Evolutionary conservation across 35 echinoderm and acorn worm species (phyloP).

Genomic region (Holothuria glaberrima): DNA sequence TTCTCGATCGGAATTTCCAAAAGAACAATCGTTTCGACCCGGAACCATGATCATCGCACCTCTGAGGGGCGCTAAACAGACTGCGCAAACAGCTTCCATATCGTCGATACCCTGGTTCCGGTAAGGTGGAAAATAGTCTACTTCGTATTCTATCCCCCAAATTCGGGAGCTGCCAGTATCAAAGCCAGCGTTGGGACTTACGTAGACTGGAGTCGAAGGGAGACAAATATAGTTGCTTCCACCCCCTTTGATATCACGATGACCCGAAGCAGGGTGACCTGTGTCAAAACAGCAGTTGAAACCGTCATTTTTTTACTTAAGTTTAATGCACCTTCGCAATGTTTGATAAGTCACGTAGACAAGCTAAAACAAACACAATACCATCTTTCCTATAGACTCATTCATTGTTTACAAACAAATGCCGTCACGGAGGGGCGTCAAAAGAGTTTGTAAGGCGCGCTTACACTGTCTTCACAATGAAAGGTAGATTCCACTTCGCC

Average conservation of each 20-base stretch:
- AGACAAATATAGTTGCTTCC: conserved; percentile 52
- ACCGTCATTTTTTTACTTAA: too few species aligned
- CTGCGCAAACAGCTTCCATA: neutral
- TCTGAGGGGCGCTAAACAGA: conserved; percentile 15
- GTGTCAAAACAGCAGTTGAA: too few species aligned
- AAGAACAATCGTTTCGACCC: conserved; percentile 14
- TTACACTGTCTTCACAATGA: too few species aligned
- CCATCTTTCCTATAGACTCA: too few species aligned
- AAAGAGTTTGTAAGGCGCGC: too few species aligned
- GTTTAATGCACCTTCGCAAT: too few species aligned
- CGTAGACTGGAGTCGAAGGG: neutral
- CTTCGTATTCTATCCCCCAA: conserved; percentile 7
- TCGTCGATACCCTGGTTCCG: neutral
- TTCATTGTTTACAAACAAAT: too few species aligned
- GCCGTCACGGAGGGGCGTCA: too few species aligned
- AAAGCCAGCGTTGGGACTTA: neutral
- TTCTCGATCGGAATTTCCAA: too few species aligned
- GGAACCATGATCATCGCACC: conserved; percentile 5
- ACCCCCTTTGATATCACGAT: conserved; percentile 1
- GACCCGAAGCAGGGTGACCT: neutral
- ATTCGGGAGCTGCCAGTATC: conserved; percentile 7
- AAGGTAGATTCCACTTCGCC: too few species aligned
- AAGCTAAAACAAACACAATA: too few species aligned
- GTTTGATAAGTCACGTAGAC: too few species aligned
- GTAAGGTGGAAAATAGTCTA: conserved; percentile 19